These are phyloP conservation scores for Euthynnus affinis DNA, from an alignment of 2,797 vertebrate genomes.

Conservation along the genomic window DNA sequence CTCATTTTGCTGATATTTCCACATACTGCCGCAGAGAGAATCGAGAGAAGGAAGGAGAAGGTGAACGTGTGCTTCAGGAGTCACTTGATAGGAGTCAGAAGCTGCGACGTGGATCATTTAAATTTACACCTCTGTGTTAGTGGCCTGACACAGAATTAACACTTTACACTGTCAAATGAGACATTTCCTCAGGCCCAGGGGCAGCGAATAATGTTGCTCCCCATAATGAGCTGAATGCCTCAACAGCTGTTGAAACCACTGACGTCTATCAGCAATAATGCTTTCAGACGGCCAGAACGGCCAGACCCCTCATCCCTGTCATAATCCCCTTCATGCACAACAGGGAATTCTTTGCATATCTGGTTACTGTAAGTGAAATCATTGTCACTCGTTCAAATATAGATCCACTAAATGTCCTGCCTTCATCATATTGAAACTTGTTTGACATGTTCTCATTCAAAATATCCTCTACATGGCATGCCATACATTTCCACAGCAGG, in stretches of 20 bases:
- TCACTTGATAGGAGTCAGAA: constrained; percentile 44
- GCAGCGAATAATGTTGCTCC: constrained; percentile 26
- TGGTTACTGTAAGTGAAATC: constrained; percentile 41
- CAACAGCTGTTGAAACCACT: constrained; percentile 62
- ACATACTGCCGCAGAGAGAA: neutral
- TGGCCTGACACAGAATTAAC: constrained; percentile 67
- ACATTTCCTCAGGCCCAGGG: constrained; percentile 59
- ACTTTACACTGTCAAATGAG: constrained; percentile 54
- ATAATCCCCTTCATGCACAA: constrained; percentile 48
- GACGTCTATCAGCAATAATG: constrained; percentile 63
- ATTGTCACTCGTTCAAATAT: constrained; percentile 26
- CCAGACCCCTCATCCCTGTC: constrained; percentile 44
- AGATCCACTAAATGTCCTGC: constrained; percentile 1
- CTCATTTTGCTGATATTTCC: constrained; percentile 23
- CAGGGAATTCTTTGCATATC: constrained; percentile 45
- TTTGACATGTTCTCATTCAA: constrained; percentile 9
- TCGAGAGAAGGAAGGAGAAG: neutral
- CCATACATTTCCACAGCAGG: neutral
- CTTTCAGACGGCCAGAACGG: constrained; percentile 58
- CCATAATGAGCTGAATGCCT: constrained; percentile 54
- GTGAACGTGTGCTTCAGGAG: constrained; percentile 19
- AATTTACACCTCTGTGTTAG: constrained; percentile 63
- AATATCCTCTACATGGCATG: neutral
- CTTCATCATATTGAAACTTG: neutral
- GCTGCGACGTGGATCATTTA: constrained; percentile 60